Evolutionary conservation across 2,888 invertebrate species (phyloP).

Genomic region (Meloe dianella): DNA sequence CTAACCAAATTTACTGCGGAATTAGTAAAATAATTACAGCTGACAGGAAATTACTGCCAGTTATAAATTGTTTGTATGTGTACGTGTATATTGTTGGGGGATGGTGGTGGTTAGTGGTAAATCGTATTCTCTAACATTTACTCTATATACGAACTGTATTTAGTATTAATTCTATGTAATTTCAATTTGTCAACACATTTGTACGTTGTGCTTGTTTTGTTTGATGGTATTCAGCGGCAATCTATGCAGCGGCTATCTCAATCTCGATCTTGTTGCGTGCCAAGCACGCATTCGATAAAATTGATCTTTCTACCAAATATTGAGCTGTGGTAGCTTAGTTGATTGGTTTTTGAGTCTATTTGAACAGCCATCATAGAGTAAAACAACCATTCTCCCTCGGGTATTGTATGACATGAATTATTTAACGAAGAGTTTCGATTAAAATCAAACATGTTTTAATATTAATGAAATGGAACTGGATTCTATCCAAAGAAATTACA

Average conservation of each 20-base stretch:
- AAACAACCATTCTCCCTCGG: no score
- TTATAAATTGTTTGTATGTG: slow-evolving; percentile 7
- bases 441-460: background rate
- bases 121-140: background rate
- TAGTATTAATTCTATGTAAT: background rate
- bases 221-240: background rate
- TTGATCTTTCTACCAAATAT: no score
- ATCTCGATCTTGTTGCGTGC: no score
- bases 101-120: background rate
- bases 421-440: background rate
- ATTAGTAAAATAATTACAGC: slow-evolving; percentile 37
- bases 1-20: slow-evolving; percentile 34
- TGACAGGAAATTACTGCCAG: slow-evolving; percentile 35
- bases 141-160: background rate
- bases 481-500: background rate
- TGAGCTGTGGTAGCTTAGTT: no score
- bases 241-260: background rate
- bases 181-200: background rate
- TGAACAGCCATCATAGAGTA: no score
- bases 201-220: background rate
- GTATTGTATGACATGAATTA: background rate
- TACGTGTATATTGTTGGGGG: background rate
- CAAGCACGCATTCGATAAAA: no score
- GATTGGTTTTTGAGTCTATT: no score
- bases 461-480: background rate